These are phyloP conservation scores for Lamellibrachia luymesi DNA, from an alignment of 1,140 invertebrate species.

Conservation along the genomic window DNA sequence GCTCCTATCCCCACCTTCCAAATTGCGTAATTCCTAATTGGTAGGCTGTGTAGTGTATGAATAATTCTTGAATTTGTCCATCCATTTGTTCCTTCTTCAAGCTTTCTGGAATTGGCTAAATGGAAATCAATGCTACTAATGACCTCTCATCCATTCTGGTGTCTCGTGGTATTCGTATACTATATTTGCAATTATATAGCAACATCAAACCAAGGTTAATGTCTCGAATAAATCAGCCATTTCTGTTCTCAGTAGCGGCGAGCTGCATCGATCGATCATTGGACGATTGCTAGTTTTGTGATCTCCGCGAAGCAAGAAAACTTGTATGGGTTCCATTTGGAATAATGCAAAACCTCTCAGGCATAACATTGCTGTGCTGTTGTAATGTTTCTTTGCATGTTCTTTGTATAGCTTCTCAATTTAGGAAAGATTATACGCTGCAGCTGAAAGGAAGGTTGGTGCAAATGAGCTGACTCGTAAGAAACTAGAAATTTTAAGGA, in stretches of 20 bases:
- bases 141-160: not conserved
- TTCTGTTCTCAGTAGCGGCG: not conserved
- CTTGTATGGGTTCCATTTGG: not conserved
- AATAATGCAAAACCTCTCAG: not conserved
- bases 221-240: not conserved
- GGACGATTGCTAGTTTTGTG: not conserved
- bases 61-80: not conserved
- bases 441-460: not conserved
- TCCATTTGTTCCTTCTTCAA: not conserved
- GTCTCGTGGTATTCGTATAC: not conserved
- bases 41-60: not conserved
- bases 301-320: not conserved
- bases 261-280: not conserved
- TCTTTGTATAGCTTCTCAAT: not conserved
- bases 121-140: not conserved
- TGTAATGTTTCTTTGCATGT: not conserved
- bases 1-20: not conserved
- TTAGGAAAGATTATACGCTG: not conserved
- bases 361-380: not conserved
- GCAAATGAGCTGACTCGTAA: not conserved
- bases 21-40: not conserved
- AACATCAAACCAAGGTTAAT: not conserved
- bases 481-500: not conserved
- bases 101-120: not conserved
- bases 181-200: not conserved